Conservation (phyloP, 1,140 invertebrate species). For the Rhynchophorus ferrugineus region DNA sequence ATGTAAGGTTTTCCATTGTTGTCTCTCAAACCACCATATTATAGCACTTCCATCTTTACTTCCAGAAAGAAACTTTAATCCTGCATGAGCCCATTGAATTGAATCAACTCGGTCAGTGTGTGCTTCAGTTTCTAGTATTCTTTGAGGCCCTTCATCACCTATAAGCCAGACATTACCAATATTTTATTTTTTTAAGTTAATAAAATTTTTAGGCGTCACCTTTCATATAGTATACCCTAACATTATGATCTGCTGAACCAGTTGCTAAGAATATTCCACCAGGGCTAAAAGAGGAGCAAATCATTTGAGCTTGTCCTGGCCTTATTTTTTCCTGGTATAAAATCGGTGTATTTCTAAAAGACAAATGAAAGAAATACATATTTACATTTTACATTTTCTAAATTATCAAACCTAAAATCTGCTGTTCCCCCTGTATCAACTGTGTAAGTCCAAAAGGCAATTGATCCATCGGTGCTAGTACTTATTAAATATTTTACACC, state of each 20-base stretch:
- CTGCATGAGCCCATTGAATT: conserved; percentile 86
- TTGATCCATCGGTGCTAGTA: conserved; percentile 91
- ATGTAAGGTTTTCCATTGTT: conserved; percentile 76
- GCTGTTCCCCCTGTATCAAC: conserved; percentile 50
- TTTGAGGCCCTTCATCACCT: conserved; percentile 53
- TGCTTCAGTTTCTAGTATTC: conserved; percentile 77
- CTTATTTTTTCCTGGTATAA: conserved; percentile 90
- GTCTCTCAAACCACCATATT: conserved; percentile 86
- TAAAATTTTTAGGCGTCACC: conserved; percentile 33
- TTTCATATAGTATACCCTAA: conserved; percentile 81
- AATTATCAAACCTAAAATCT: conserved; percentile 43
- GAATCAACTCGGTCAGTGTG: conserved; percentile 94
- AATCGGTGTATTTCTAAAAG: conserved; percentile 67
- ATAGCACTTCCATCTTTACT: conserved; percentile 94
- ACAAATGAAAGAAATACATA: conserved; percentile 21
- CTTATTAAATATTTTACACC: conserved; percentile 70
- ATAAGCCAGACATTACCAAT: neutral
- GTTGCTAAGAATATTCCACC: conserved; percentile 91
- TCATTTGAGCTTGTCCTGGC: conserved; percentile 91
- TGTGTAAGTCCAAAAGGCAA: conserved; percentile 88
- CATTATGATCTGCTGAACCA: conserved; percentile 89
- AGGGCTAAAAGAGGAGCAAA: conserved; percentile 90
- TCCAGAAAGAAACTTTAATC: conserved; percentile 84
- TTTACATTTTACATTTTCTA: too few relatives aligned
- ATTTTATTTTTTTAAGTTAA: neutral